Conservation (phyloP, 2,888 invertebrate genomes). For the Dusona sp. region DNA sequence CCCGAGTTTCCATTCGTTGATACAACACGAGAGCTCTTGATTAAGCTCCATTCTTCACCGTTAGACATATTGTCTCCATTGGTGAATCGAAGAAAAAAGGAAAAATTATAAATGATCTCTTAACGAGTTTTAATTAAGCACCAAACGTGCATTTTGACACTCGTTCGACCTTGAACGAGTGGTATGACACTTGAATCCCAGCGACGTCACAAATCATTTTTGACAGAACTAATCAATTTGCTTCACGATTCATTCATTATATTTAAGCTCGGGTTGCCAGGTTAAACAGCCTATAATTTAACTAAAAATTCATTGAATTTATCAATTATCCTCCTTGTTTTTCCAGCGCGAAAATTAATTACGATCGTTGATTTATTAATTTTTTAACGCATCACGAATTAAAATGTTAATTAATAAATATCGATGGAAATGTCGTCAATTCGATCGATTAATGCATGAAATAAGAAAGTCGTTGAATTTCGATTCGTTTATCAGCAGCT, state of each 20-base stretch:
- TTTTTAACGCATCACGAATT: not conserved
- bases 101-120: not conserved
- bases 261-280: not conserved
- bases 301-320: not conserved
- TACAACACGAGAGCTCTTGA: slow-evolving; percentile 35
- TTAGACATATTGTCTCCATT: slow-evolving; percentile 48
- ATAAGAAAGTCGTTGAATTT: not conserved
- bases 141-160: not conserved
- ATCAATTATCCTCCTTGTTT: not conserved
- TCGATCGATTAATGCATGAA: not conserved
- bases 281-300: not conserved
- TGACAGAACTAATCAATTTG: too few relatives aligned
- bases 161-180: not conserved
- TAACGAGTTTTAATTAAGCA: not conserved
- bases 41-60: slow-evolving; percentile 9
- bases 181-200: not conserved
- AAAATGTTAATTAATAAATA: not conserved
- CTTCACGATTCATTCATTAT: too few relatives aligned
- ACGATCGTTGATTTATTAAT: not conserved
- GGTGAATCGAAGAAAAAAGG: not conserved
- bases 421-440: not conserved
- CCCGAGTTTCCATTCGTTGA: slow-evolving; percentile 51
- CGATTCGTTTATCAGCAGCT: not conserved
- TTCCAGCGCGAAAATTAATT: not conserved
- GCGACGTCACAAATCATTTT: not conserved